Evolutionary conservation across 2,888 invertebrate species (phyloP).

Genomic region (Deilephila porcellus): DNA sequence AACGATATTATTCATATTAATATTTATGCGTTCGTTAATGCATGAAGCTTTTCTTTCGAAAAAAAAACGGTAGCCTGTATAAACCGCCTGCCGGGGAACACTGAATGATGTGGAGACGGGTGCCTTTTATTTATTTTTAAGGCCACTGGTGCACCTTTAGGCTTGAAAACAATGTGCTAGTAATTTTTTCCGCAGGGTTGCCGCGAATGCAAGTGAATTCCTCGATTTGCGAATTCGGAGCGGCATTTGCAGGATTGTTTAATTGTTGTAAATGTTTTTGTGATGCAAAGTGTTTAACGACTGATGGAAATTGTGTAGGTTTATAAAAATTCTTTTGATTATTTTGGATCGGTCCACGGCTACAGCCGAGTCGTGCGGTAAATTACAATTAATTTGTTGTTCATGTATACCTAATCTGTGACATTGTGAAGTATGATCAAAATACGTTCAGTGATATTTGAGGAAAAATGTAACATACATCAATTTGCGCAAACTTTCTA

Average conservation of each 20-base stretch:
- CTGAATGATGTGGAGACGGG: conserved; percentile 67
- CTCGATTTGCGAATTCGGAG: neutral
- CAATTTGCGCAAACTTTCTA: no score
- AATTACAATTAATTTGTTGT: no score
- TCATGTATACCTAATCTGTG: no score
- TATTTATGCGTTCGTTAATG: conserved; percentile 71
- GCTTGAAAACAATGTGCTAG: conserved; percentile 26
- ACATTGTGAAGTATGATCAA: no score
- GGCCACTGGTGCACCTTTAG: conserved; percentile 20
- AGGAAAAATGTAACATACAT: no score
- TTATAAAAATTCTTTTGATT: no score
- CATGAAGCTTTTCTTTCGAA: conserved; percentile 71
- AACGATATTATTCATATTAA: conserved; percentile 59
- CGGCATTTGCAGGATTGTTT: neutral
- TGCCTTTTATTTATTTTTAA: conserved; percentile 52
- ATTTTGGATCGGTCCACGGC: no score
- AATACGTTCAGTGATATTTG: no score
- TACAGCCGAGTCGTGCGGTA: no score
- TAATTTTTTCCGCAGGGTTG: conserved; percentile 9
- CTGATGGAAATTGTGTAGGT: no score
- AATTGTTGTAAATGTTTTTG: no score
- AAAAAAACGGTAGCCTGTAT: conserved; percentile 76
- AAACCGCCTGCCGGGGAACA: conserved; percentile 71
- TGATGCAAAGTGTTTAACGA: no score
- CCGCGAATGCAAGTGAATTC: conserved; percentile 1